phyloP scores from a whole-genome alignment of 2,888 invertebrate genomes.

The Psylliodes chrysocephalus region DNA sequence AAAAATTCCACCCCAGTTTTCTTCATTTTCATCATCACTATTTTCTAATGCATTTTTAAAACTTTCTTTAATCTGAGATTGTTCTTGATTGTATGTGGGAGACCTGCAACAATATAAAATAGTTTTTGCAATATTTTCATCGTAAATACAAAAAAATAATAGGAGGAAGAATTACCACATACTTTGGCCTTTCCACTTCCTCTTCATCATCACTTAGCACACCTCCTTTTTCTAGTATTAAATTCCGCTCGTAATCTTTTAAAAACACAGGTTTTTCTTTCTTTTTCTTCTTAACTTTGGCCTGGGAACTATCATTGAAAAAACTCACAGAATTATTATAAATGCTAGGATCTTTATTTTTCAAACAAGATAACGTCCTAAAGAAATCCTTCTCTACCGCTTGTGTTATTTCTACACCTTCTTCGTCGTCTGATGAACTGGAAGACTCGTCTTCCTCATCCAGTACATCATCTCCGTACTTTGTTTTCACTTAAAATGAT shows the following conservation, averaged over 20 bases:
- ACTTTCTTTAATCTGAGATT: conserved; percentile 73
- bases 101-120: no score
- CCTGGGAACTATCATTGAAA: conserved; percentile 64
- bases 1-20: conserved; percentile 68
- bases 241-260: conserved; percentile 82
- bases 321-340: conserved; percentile 82
- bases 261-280: conserved; percentile 73
- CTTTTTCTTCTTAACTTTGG: conserved; percentile 57
- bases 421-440: conserved; percentile 73
- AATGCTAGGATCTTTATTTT: conserved; percentile 88
- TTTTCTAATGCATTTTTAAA: conserved; percentile 68
- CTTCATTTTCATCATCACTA: conserved; percentile 67
- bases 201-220: conserved; percentile 65
- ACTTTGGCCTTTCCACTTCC: conserved; percentile 42
- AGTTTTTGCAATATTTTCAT: no score
- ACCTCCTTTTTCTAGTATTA: conserved; percentile 77
- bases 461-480: conserved; percentile 71
- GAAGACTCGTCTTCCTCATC: conserved; percentile 64
- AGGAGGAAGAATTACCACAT: not conserved
- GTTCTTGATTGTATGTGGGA: conserved; percentile 75
- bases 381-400: conserved; percentile 87
- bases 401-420: conserved; percentile 70
- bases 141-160: no score
- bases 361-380: conserved; percentile 84
- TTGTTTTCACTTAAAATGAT: conserved; percentile 73